Evolutionary conservation across 2,888 invertebrate species (phyloP), one percentile per base, ranked within the genome.

Genomic region (Scrobipalpa costella): DNA sequence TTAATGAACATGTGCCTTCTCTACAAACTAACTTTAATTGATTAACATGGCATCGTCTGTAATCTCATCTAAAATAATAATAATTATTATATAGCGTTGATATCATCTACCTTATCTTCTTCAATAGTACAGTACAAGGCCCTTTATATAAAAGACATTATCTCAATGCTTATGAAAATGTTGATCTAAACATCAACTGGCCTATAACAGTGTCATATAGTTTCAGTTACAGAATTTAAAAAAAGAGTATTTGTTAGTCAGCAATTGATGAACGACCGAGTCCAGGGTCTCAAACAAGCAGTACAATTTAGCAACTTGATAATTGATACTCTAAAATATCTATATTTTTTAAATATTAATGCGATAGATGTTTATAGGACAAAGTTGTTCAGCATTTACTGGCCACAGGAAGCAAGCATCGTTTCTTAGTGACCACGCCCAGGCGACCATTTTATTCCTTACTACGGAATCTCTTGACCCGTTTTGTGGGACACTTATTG

Each of bases 11-110:
- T 73, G 79, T 81, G 79, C 76, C 76, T 73, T 72, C 61, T 62
- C 74, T 76, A 77, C 68, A 66, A 62, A 69, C 69, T 74, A 73
- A 68, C 62, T 73, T 74, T 73, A 71, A 72, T 72, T 74, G 70
- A 78, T 77, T 79, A 85, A 82, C 82, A 88, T 88, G 88, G 87
- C 88, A 86, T 83, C 83, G 71, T 78, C 76, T 71, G 77, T 73
- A 68, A 73, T 71, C 71, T 76, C 69, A 70, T 72, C 74, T 77
- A 76, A 66, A 73, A 74, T 76, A 71, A 74, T 72, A 76, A 75
- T 76, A 71, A 74, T 72, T 76, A 75, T n/a, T 75, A 74, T 64
- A 67, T 70, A 65, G 7, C 11, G 59, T 44, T 21, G 7, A 13
- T 49, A 33, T 40, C 15, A 34, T 9, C 21, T 52, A 68, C 33